phyloP scores from a whole-genome alignment of 1,140 invertebrate genomes.

The Drosophila athabasca region DNA sequence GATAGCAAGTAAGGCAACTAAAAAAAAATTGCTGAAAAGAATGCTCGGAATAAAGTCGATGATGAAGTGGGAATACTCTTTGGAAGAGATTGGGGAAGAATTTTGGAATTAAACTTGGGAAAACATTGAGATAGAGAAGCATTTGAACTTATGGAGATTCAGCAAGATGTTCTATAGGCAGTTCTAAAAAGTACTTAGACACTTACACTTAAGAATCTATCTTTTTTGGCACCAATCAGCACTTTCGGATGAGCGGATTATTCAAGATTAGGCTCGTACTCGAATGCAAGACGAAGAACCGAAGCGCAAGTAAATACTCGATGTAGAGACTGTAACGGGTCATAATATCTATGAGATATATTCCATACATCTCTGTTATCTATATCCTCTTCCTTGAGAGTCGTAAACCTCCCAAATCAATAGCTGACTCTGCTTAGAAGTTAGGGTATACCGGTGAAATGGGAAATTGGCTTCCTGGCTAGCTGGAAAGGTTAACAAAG shows the following conservation, averaged over 20 bases:
- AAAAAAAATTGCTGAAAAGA: slow-evolving; percentile 28
- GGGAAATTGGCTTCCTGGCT: slow-evolving; percentile 70
- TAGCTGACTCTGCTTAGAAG: not conserved
- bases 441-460: slow-evolving; percentile 58
- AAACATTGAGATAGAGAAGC: not conserved
- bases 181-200: no score
- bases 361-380: no score
- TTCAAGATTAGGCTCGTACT: no score
- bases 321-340: no score
- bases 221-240: no score
- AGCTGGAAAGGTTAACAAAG: slow-evolving; percentile 72
- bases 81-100: not conserved
- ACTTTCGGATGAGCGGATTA: no score
- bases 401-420: not conserved
- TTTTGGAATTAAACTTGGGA: not conserved
- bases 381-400: not conserved
- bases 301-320: no score
- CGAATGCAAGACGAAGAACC: no score
- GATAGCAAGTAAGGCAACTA: slow-evolving; percentile 54
- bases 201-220: no score
- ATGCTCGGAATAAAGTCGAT: not conserved
- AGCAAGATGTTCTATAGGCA: no score
- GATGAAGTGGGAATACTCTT: slow-evolving; percentile 40
- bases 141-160: not conserved
- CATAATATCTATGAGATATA: not conserved